A percentile compares a stretch with the other conserved stretches of the same genome.
Conservation (phyloP, 2,113 vertebrate genomes). For the Synodontis membranacea region DNA sequence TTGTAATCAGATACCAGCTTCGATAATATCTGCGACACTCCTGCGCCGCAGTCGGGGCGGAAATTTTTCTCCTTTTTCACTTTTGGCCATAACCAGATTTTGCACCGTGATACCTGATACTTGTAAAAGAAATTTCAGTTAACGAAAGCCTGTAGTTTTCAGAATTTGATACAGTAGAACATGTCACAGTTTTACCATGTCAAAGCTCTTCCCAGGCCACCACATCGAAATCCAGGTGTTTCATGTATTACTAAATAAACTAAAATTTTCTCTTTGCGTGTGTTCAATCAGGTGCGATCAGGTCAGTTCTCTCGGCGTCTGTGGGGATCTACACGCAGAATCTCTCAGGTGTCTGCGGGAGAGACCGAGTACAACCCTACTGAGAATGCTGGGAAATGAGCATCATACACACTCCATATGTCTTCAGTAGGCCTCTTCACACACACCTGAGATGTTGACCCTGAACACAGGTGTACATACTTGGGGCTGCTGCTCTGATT, state of each 20-base stretch:
- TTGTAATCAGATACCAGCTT: too few relatives aligned
- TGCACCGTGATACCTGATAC: too few relatives aligned
- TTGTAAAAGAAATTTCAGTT: not conserved
- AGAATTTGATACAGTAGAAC: not conserved
- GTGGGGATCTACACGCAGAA: slow-evolving; percentile 86
- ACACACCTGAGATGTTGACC: slow-evolving; percentile 24
- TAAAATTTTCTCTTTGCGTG: not conserved
- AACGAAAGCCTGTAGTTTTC: not conserved
- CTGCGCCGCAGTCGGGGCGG: too few relatives aligned
- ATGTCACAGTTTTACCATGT: not conserved
- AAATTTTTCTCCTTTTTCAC: not conserved
- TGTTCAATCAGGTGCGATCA: slow-evolving; percentile 78
- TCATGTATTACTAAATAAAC: not conserved
- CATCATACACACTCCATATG: not conserved
- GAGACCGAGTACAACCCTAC: slow-evolving; percentile 87
- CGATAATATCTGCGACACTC: too few relatives aligned
- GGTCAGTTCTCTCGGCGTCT: slow-evolving; percentile 85
- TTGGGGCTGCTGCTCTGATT: slow-evolving; percentile 18
- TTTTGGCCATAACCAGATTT: too few relatives aligned
- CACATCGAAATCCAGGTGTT: not conserved
- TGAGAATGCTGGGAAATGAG: slow-evolving; percentile 69
- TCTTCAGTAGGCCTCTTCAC: slow-evolving; percentile 2
- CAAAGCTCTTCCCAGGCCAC: not conserved
- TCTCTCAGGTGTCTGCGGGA: slow-evolving; percentile 89
- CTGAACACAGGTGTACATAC: not conserved